These are phyloP conservation scores for Chironomus riparius DNA, from an alignment of 2,888 invertebrate species.

Conservation along the genomic window DNA sequence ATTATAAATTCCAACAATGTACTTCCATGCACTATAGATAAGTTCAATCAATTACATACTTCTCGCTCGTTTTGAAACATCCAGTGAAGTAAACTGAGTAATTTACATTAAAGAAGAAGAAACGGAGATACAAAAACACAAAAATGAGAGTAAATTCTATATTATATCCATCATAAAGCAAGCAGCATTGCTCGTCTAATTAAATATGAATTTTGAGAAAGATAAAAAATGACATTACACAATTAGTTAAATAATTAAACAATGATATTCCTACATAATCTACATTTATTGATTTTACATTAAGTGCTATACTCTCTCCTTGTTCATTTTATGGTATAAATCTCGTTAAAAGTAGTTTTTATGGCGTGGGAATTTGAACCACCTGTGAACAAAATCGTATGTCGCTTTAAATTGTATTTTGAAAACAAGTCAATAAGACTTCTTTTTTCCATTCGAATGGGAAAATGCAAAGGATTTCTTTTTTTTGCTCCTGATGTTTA, in stretches of 20 bases:
- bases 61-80: no score
- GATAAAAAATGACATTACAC: conserved; percentile 22
- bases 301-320: not conserved
- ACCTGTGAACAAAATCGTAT: conserved; percentile 5
- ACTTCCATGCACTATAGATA: no score
- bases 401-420: not conserved
- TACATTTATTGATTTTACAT: conserved; percentile 23
- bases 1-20: no score
- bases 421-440: conserved; percentile 26
- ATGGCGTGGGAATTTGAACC: conserved; percentile 24
- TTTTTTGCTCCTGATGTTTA: not conserved
- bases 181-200: not conserved
- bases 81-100: no score
- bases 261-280: conserved; percentile 7
- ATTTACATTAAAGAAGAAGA: no score
- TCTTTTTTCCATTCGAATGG: not conserved
- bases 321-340: conserved; percentile 2
- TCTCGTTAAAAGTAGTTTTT: conserved; percentile 8
- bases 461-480: no score
- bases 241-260: conserved; percentile 9
- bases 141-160: not conserved
- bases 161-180: no score
- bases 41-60: no score
- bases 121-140: not conserved
- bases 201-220: conserved; percentile 11